Conservation (phyloP, 2,888 invertebrate genomes). For the Chelonus formosanus region DNA sequence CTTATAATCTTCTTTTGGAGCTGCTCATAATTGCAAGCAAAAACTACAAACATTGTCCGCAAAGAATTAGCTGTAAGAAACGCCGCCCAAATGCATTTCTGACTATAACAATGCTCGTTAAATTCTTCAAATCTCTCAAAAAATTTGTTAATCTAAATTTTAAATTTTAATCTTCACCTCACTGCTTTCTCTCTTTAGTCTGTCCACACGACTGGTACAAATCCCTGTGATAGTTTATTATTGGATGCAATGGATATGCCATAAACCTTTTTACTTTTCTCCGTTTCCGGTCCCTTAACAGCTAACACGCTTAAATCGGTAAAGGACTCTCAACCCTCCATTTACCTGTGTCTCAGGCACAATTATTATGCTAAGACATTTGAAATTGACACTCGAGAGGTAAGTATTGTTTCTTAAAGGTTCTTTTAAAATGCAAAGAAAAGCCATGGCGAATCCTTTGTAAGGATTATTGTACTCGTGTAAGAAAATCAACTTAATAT, state of each 20-base stretch:
- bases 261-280: not conserved
- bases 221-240: not conserved
- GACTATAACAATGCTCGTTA: constrained; percentile 1
- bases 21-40: not conserved
- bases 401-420: not conserved
- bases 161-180: not conserved
- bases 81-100: constrained; percentile 4
- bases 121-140: not conserved
- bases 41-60: not conserved
- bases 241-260: not conserved
- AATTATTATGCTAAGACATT: not conserved
- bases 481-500: too few relatives aligned
- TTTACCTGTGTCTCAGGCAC: not conserved
- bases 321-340: not conserved
- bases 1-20: not conserved
- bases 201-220: constrained; percentile 1
- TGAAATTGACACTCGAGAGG: too few relatives aligned
- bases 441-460: too few relatives aligned
- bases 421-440: not conserved
- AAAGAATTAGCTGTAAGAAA: not conserved
- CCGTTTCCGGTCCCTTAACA: not conserved
- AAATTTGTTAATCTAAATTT: not conserved
- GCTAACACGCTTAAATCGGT: not conserved
- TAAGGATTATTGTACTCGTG: too few relatives aligned
- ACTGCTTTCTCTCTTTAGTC: not conserved